Base-by-base conservation (phyloP, 2,888 invertebrate genomes). In the Meteorus cinctellus region DNA sequence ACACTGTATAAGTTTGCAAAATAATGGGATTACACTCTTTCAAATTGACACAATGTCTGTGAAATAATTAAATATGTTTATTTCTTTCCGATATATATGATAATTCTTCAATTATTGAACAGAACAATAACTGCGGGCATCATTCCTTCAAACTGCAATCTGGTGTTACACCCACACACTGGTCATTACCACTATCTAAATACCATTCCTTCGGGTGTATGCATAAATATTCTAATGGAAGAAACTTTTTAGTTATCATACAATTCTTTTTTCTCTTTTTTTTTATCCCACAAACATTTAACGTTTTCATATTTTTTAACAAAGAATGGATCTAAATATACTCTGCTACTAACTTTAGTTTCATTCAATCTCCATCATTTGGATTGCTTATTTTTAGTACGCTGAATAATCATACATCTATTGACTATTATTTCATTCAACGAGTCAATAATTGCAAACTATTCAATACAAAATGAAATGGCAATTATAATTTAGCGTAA, bases 171-270 rank as follows among this genome's bases (percentile, higher is more conserved):
- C 2, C 8, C 12, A 41, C 8, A 41, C 12, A 41, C 12, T 41
- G 8, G 41, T 41, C 12, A 12, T 41, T 12, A 41, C 8, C 2
- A 41, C 2, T 0, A 4, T 10, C 41, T 41, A 12, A 41, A 41
- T 41, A 41, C 12, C 12, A 12, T 16, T 4, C n/a, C 16, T n/a
- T 48, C 10, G 2, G 48, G 4, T 10, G 4, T 3, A 14, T 75
- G 55, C 3, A 59, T 66, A 75, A 65, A 65, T 75, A 71, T 66
- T 27, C 66, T 75, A 75, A 51, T 66, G 71, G 59, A 71, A 75
- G 51, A 71, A 71, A 66, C 41, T 24, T 69, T 31, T 45, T 65
- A 66, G 59, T 66, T 45, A 36, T 70, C 41, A 71, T 70, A 59
- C 59, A 75, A 45, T 65, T 41, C 29, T 63, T 45, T 14, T 59